A percentile compares a stretch with the other conserved stretches of the same genome.
phyloP scores from a whole-genome alignment of 2,888 invertebrate genomes.

The Tenodera sinensis region DNA sequence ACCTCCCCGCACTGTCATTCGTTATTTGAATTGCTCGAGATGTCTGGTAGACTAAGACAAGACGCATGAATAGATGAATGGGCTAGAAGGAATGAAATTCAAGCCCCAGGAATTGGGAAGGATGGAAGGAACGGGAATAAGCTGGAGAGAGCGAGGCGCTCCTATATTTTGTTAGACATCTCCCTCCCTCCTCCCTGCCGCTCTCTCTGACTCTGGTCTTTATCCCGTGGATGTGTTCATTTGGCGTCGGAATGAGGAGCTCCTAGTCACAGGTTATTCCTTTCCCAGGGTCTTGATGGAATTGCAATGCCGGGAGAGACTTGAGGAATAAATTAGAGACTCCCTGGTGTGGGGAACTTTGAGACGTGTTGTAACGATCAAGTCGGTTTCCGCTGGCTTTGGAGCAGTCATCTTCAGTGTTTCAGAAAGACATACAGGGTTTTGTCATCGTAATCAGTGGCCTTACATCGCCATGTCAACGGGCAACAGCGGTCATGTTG shows the following conservation, averaged over 20 bases:
- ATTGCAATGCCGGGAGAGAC: constrained; percentile 21
- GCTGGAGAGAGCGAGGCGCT: not conserved
- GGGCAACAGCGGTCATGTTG: too few species aligned
- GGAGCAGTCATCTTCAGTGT: not conserved
- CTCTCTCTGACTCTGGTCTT: constrained; percentile 2
- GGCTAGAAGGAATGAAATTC: constrained; percentile 8
- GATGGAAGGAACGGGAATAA: not conserved
- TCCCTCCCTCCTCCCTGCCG: too few species aligned
- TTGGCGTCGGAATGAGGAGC: constrained; percentile 19
- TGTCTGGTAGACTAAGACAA: constrained; percentile 12
- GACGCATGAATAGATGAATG: constrained; percentile 18
- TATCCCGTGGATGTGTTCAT: constrained; percentile 24
- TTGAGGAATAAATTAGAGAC: constrained; percentile 24
- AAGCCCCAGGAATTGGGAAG: not conserved
- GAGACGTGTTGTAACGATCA: constrained; percentile 14
- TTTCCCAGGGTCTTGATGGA: constrained; percentile 20
- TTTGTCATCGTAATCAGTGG: not conserved
- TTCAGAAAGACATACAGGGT: not conserved
- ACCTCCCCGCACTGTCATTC: constrained; percentile 3
- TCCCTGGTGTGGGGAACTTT: constrained; percentile 3
- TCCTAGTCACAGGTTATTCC: constrained; percentile 7
- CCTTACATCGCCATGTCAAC: not conserved
- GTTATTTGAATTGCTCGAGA: constrained; percentile 10
- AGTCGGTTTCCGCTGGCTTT: constrained; percentile 18
- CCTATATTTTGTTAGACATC: constrained; percentile 16